phyloP scores from a whole-genome alignment of 2,888 invertebrate genomes.

The Rotaria socialis region DNA sequence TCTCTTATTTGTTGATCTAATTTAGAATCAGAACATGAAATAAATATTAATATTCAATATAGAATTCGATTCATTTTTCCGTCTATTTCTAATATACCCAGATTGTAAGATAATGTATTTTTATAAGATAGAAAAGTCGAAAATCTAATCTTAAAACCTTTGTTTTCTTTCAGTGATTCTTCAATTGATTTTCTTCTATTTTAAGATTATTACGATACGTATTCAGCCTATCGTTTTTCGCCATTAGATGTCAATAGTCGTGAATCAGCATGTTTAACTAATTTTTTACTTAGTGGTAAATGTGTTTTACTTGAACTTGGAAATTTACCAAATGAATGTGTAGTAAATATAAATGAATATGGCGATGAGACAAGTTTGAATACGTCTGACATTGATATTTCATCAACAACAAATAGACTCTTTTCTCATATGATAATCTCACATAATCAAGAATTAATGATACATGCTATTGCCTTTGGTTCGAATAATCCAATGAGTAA shows the following conservation, averaged over 20 bases:
- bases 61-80: no score
- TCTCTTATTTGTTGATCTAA: no score
- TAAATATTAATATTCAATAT: no score
- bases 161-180: no score
- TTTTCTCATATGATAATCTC: conserved; percentile 32
- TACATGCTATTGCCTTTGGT: conserved; percentile 15
- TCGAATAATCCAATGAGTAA: conserved; percentile 24
- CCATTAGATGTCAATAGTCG: conserved; percentile 92
- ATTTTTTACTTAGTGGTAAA: conserved; percentile 76
- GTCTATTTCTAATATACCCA: no score
- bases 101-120: no score
- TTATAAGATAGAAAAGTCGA: not conserved
- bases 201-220: conserved; percentile 32
- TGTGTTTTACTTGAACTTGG: conserved; percentile 51
- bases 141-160: not conserved
- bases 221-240: conserved; percentile 75
- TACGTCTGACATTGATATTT: not conserved
- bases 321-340: conserved; percentile 25
- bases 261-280: conserved; percentile 91
- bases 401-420: not conserved
- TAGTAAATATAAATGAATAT: not conserved
- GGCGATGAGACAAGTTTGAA: not conserved
- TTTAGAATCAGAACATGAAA: no score
- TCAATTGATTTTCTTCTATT: not conserved
- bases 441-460: conserved; percentile 33